phyloP scores from a whole-genome alignment of 2,888 invertebrate genomes.

The Anarsia innoxiella region DNA sequence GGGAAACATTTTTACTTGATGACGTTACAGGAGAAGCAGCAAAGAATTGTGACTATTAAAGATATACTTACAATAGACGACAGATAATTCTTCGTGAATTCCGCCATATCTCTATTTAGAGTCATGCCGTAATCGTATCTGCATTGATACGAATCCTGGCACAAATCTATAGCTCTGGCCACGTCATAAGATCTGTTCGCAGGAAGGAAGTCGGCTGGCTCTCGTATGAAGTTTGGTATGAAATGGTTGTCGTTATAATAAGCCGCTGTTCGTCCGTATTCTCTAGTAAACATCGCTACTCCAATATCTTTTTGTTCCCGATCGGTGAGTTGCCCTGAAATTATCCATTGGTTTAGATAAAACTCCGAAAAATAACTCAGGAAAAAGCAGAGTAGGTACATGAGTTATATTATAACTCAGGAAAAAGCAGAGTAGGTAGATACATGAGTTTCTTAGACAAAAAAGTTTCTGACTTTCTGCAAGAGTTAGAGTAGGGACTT shows the following conservation, averaged over 20 bases:
- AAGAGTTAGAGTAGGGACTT: no score
- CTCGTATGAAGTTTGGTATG: slow-evolving; percentile 81
- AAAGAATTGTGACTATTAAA: no score
- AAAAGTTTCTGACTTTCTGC: no score
- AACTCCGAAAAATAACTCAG: no score
- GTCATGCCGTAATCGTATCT: slow-evolving; percentile 92
- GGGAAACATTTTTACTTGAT: no score
- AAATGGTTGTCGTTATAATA: slow-evolving; percentile 88
- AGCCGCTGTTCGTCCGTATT: slow-evolving; percentile 86
- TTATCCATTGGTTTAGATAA: no score
- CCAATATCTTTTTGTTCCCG: slow-evolving; percentile 83
- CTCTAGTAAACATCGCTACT: slow-evolving; percentile 84
- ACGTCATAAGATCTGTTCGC: slow-evolving; percentile 80
- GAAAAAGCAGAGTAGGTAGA: no score
- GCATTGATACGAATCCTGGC: slow-evolving; percentile 90
- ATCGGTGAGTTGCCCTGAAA: slow-evolving; percentile 87
- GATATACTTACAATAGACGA: slow-evolving; percentile 73
- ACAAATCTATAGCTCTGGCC: slow-evolving; percentile 79
- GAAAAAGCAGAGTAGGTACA: no score
- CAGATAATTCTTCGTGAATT: slow-evolving; percentile 89
- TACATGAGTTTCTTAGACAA: no score
- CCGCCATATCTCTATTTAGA: slow-evolving; percentile 88
- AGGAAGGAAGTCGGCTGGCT: slow-evolving; percentile 83
- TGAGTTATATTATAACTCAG: no score
- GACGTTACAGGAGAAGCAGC: no score